Evolutionary conservation across 2,113 vertebrate species (phyloP), one percentile per base, ranked within the genome.

Genomic region (Xenopus laevis): DNA sequence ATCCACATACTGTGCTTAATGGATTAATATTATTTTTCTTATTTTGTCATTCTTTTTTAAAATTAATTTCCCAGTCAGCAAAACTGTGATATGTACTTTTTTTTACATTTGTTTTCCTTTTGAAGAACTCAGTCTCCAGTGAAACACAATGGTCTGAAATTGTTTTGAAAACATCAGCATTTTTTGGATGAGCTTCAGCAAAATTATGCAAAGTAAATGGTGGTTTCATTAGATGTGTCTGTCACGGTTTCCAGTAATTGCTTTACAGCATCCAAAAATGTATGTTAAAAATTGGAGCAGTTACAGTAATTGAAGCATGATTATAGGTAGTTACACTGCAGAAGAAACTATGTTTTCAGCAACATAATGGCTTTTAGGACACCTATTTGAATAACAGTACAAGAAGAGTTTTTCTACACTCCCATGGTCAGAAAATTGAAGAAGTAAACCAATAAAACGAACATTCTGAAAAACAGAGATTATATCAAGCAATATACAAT

Each of bases 291-390:
- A 55, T n/a, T 58, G 27, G 46, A 69, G 52, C 67, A 18, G 16
- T 69, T 69, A 40, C 15, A 58, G 52, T 69, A 69, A 69, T 69
- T 69, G 67, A 52, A 57, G 23, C 0, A 44, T 69, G 53, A 69
- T 69, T 69, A 57, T n/a, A 58, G 50, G 67, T 69, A 69, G 13
- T 21, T 66, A 16, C 55, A n/a, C n/a, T 69, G 27, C 21, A 55
- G 8, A 3, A 18, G 67, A 69, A 27, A 50, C 17, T 30, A 57
- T 57, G 17, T 55, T 63, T 69, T 50, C 15, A 44, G 23, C 5
- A 68, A 23, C 21, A 53, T n/a, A 17, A 68, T 52, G 63, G 15
- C 45, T 65, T 50, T 13, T 66, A 21, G 65, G 50, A 52, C 23
- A 40, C 67, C 55, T 18, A 18, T 33, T 23, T 33, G 30, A 69